Base-by-base conservation (phyloP, 2,113 vertebrate genomes). In the Chaenogobius annularis region DNA sequence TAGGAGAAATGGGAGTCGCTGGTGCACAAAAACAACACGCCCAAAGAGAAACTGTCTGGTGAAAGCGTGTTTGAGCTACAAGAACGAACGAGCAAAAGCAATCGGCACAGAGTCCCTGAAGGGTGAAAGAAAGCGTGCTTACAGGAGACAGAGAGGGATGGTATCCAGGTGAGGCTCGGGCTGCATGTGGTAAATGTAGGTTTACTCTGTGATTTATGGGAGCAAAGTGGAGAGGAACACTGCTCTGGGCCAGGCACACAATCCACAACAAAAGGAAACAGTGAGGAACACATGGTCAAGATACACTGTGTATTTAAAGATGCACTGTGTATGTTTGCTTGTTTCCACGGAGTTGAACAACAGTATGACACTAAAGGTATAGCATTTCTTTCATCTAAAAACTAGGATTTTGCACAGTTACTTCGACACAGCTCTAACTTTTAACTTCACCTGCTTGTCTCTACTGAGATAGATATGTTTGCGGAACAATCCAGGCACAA, bases 161-260 rank as follows among this genome's bases (percentile, higher is more conserved):
- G 15, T 69, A 73, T 63, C 72, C 79, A 83, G 81, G 80, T 84
- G 72, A 79, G 44, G 66, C 66, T 62, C 59, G 37, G 20, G 0
- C 40, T 80, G 84, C 74, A 75, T 13, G 43, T 47, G 44, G 79
- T 77, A 70, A 78, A 81, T 69, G 65, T 61, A 66, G 63, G 35
- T 78, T 87, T 81, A 68, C 66, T 20, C 50, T 71, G 54, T 81
- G 69, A 87, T 80, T 77, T 81, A 81, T 73, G 31, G 71, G 68
- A 68, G 61, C 14, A 69, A 72, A 75, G 23, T 59, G 22, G 52
- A 70, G 58, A 66, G 23, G 26, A 73, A 69, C 15, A 67, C 65
- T 37, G 63, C 78, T 69, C 40, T 13, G 73, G 76, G 81, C 52
- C 3, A 46, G 70, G 69, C 66, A 66, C 65, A 69, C 61, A 68